Evolutionary conservation across 2,888 invertebrate species (phyloP).

Genomic region (Bembecia ichneumoniformis): DNA sequence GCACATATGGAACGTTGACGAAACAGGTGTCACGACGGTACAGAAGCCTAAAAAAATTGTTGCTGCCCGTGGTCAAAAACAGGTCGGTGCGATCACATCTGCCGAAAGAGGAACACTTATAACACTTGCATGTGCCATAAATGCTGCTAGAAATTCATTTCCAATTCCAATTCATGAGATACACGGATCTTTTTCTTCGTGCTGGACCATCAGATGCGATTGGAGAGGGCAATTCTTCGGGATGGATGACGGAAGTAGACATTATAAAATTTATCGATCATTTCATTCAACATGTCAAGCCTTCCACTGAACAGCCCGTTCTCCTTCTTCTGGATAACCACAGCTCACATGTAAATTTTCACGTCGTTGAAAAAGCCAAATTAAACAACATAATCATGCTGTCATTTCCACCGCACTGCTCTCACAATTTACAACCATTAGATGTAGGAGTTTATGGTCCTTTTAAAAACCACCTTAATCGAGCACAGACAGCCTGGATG

Average conservation of each 20-base stretch:
- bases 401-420: conserved; percentile 23
- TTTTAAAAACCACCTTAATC: background rate
- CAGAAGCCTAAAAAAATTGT: conserved; percentile 19
- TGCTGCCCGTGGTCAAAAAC: conserved; percentile 14
- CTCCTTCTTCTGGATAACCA: conserved; percentile 29
- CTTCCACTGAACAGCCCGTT: conserved; percentile 15
- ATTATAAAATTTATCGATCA: conserved; percentile 24
- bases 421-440: background rate
- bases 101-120: conserved; percentile 17
- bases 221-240: conserved; percentile 24
- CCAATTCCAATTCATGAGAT: conserved; percentile 21
- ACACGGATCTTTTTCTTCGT: conserved; percentile 13
- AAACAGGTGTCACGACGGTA: conserved; percentile 17
- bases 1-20: conserved; percentile 18
- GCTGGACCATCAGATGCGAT: conserved; percentile 24
- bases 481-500: conserved; percentile 1
- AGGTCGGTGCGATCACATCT: conserved; percentile 15
- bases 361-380: conserved; percentile 16
- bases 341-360: conserved; percentile 20
- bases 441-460: conserved; percentile 1
- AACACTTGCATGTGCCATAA: conserved; percentile 12
- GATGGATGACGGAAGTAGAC: conserved; percentile 25
- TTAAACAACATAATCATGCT: conserved; percentile 17
- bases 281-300: conserved; percentile 19
- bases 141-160: conserved; percentile 10